Evolutionary conservation across 2,113 vertebrate genomes (phyloP).

Genomic region (Acrocephalus kingi): DNA sequence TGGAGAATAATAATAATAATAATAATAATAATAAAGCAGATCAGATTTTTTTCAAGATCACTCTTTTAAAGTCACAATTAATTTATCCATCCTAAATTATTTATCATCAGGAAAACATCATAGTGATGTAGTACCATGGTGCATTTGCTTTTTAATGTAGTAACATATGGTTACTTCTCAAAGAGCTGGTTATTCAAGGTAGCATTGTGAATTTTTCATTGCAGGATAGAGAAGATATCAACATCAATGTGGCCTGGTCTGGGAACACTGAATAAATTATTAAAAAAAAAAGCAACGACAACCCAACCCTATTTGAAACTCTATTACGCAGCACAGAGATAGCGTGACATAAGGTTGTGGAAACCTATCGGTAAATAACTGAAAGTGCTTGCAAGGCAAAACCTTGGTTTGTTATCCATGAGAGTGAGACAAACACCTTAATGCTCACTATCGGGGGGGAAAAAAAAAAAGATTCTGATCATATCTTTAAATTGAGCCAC

Average conservation of each 20-base stretch:
- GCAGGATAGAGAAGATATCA: neutral
- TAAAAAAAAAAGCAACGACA: neutral
- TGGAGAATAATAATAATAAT: neutral
- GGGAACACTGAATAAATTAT: neutral
- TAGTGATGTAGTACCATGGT: neutral
- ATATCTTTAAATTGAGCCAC: neutral
- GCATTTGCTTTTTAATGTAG: neutral
- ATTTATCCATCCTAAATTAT: neutral
- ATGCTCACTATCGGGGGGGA: neutral
- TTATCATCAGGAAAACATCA: neutral
- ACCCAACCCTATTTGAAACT: neutral
- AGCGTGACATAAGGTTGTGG: neutral
- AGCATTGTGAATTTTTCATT: neutral
- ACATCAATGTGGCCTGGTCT: neutral
- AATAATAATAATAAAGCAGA: neutral
- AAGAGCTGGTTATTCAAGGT: neutral
- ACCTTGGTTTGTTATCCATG: neutral
- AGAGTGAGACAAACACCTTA: neutral
- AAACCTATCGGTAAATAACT: neutral
- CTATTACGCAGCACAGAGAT: neutral
- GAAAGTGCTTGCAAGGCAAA: neutral
- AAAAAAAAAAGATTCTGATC: fast-evolving
- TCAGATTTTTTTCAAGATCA: neutral
- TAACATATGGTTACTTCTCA: neutral
- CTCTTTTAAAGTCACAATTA: neutral